Evolutionary conservation across 2,888 invertebrate species (phyloP), one percentile per base, ranked within the genome.

Genomic region (Rhodophaea formosa): DNA sequence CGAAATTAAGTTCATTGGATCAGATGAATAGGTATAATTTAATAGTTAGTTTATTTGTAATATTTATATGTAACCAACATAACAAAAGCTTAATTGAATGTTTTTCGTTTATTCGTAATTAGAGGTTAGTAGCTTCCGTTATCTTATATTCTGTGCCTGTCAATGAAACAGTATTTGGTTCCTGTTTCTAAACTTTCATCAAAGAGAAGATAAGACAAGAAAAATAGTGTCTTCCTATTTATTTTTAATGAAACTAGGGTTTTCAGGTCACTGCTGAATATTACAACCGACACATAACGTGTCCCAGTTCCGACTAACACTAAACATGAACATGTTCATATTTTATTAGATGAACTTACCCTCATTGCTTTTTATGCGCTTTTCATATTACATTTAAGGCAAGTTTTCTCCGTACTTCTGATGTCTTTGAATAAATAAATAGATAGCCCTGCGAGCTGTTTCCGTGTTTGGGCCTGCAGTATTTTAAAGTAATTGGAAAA

Each of bases 341-440:
- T 49, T 49, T 30, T 32, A 49, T 49, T 49, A 49, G 49, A 49
- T 49, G 49, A 49, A 32, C 10, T 32, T 32, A 8, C 49, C 32
- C 32, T 49, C 32, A 49, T 49, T 32, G 30, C 49, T 49, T 49
- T 49, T 49, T 49, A 49, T 49, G 49, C 10, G 49, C 15, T 49
- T 49, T 49, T 49, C 32, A 49, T 49, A 49, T 49, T 49, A 49
- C 23, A 23, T 3, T 5, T 1, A 49, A 49, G 30, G 14, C 47
- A 49, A 32, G 10, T 49, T 49, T 49, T 49, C 47, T 32, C 12
- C 17, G 23, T 46, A n/a, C 23, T 23, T 23, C 32, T 8, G 1
- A 32, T 30, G 14, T 49, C 30, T 49, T 49, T 49, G 15, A 49
- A 49, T 49, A 32, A 39, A 39, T n/a, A 10, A 39, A 49, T 49